These are phyloP conservation scores for Machimus atricapillus DNA, from an alignment of 2,888 invertebrate species.

Conservation along the genomic window DNA sequence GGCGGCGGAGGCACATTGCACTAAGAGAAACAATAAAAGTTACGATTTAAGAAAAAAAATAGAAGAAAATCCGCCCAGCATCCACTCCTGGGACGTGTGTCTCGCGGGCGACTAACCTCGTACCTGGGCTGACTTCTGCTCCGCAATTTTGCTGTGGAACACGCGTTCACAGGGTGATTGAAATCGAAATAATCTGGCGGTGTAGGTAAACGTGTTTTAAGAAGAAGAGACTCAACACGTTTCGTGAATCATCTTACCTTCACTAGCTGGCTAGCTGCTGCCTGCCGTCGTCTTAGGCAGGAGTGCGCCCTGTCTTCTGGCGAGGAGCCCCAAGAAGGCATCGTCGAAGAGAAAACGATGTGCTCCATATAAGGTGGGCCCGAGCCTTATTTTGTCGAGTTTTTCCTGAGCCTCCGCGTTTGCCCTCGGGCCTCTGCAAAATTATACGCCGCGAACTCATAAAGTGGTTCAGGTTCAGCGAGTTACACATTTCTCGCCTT, in stretches of 20 bases:
- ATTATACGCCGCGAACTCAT: conserved; percentile 22
- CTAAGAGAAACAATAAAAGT: conserved; percentile 24
- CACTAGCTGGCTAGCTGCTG: background rate
- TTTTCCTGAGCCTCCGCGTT: conserved; percentile 5
- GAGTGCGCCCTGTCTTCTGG: conserved; percentile 1
- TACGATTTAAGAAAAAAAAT: conserved; percentile 20
- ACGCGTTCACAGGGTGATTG: conserved; percentile 37
- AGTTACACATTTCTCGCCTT: conserved; percentile 4
- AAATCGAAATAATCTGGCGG: conserved; percentile 32
- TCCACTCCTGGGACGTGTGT: conserved; percentile 25
- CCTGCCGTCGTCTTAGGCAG: background rate
- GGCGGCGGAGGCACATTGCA: background rate
- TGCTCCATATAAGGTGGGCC: conserved; percentile 33
- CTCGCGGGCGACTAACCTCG: conserved; percentile 31
- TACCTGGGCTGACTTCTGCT: conserved; percentile 22
- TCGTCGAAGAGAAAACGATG: background rate
- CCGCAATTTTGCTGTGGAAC: background rate
- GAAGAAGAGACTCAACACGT: conserved; percentile 24
- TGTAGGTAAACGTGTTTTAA: conserved; percentile 31
- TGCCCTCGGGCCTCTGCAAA: background rate
- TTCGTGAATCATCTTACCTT: conserved; percentile 8
- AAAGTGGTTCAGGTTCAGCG: conserved; percentile 38
- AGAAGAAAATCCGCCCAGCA: conserved; percentile 20
- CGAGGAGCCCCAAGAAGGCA: background rate
- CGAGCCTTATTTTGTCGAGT: background rate